Evolutionary conservation across 2,888 invertebrate genomes (phyloP).

Genomic region (Ecdyonurus torrentis): DNA sequence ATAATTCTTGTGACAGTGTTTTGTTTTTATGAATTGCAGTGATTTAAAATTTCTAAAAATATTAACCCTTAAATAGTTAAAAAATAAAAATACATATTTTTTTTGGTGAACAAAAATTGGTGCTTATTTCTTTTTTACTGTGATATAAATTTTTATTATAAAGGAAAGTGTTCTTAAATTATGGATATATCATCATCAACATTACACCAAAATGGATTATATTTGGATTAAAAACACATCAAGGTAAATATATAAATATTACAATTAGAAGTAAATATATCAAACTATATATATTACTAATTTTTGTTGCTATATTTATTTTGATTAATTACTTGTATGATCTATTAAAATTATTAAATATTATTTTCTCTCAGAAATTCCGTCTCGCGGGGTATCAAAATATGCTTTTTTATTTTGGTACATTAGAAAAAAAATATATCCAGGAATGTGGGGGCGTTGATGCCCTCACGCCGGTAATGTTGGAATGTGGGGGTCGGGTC

Average conservation of each 20-base stretch:
- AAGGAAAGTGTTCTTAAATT: background rate
- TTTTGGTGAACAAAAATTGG: background rate
- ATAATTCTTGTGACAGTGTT: background rate
- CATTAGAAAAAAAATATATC: no score
- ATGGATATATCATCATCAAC: background rate
- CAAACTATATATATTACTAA: no score
- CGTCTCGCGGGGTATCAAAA: no score
- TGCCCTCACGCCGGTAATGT: background rate
- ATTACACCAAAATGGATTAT: background rate
- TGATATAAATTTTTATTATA: background rate
- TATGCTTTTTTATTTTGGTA: no score
- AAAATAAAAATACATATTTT: no score
- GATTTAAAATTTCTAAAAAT: no score
- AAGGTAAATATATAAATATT: background rate
- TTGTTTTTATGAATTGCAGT: background rate
- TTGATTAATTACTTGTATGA: no score
- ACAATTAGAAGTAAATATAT: no score
- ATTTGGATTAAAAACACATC: conserved; percentile 1
- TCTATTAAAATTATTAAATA: no score
- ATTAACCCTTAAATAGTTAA: no score
- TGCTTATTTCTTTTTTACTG: background rate
- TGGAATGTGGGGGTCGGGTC: background rate
- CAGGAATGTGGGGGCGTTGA: background rate
- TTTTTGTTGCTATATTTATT: no score
- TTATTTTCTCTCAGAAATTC: no score